Percentiles rank a stretch among this genome's conserved stretches.
These are phyloP conservation scores for Nothobranchius kuhntae DNA, from an alignment of 2,113 vertebrate genomes.

Conservation along the genomic window DNA sequence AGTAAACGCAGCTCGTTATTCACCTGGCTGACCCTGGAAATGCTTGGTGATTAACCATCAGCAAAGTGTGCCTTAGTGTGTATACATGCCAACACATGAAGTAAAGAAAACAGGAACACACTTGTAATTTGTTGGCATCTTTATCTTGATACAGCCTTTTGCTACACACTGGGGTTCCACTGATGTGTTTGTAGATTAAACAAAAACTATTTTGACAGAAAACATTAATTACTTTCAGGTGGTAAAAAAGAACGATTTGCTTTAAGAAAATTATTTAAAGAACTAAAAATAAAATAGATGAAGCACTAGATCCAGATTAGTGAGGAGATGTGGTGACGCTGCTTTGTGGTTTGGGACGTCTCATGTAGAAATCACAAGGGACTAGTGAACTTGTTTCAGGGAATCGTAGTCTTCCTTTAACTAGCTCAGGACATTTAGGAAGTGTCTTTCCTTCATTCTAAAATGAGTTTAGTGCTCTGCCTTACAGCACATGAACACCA, in stretches of 20 bases:
- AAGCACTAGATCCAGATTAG: constrained; percentile 6
- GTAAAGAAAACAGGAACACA: constrained; percentile 14
- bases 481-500: constrained; percentile 50
- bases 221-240: neutral
- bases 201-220: neutral
- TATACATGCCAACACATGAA: constrained; percentile 42
- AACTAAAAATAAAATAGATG: constrained; percentile 12
- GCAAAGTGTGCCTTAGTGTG: constrained; percentile 71
- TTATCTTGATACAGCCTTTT: constrained; percentile 11
- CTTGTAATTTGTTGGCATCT: constrained; percentile 9
- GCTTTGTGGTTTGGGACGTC: constrained; percentile 38
- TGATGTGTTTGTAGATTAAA: constrained; percentile 19
- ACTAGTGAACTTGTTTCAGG: constrained; percentile 74
- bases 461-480: constrained; percentile 45
- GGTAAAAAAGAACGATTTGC: constrained; percentile 33
- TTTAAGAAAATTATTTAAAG: constrained; percentile 3
- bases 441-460: constrained; percentile 49
- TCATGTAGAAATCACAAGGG: constrained; percentile 63
- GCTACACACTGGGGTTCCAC: constrained; percentile 8
- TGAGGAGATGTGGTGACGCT: constrained; percentile 23
- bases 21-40: constrained; percentile 3
- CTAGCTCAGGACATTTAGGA: constrained; percentile 75
- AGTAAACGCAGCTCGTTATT: constrained; percentile 24
- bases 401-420: constrained; percentile 77
- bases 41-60: constrained; percentile 31